phyloP scores from a whole-genome alignment of 2,113 vertebrate species.

The Sakesphorus luctuosus region DNA sequence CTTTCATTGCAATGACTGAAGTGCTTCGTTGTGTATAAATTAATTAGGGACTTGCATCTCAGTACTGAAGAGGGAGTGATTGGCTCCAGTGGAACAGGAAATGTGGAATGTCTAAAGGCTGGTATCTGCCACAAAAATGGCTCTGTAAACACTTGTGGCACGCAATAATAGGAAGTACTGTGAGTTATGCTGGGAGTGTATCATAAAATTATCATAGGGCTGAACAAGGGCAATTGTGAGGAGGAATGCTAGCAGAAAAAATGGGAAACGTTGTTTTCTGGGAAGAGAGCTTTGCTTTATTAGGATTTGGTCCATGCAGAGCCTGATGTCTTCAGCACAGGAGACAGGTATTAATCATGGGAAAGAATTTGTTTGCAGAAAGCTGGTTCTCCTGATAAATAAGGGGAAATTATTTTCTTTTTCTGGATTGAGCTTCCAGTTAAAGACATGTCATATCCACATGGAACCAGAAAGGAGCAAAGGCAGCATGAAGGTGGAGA shows the following conservation, averaged over 20 bases:
- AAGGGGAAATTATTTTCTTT: background rate
- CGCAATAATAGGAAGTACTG: constrained; percentile 24
- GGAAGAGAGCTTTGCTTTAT: background rate
- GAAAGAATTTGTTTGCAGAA: constrained; percentile 16
- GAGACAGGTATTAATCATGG: background rate
- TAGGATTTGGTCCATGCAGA: background rate
- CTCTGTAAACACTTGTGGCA: constrained; percentile 41
- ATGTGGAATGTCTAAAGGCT: background rate
- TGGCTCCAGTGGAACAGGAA: background rate
- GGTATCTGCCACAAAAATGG: constrained; percentile 32
- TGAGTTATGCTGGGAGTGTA: constrained; percentile 1
- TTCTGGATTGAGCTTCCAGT: background rate
- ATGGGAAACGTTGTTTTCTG: background rate
- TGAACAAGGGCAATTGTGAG: constrained; percentile 38
- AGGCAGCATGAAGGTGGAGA: background rate
- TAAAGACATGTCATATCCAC: background rate
- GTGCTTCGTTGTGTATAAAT: constrained; percentile 6
- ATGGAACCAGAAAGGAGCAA: background rate
- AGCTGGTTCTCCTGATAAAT: background rate
- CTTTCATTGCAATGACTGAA: background rate
- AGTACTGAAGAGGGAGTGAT: background rate
- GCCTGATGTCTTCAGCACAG: background rate
- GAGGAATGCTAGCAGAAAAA: background rate
- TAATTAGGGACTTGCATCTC: constrained; percentile 2
- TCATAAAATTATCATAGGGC: constrained; percentile 3